Evolutionary conservation across 2,888 invertebrate genomes (phyloP).

Genomic region (Thysanoteuthis rhombus): DNA sequence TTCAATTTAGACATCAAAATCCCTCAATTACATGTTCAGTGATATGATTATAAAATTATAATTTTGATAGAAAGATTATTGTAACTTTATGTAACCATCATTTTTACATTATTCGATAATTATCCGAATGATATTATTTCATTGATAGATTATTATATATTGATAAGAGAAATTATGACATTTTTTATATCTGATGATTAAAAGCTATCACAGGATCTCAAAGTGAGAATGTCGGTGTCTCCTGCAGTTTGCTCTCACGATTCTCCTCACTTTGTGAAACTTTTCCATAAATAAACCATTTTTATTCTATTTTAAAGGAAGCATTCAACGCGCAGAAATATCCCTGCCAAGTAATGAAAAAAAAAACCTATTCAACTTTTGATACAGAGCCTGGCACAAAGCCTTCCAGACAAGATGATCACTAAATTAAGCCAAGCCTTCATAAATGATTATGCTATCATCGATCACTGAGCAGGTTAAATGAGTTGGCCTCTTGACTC

Average conservation of each 20-base stretch:
- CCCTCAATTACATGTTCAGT: too few relatives aligned
- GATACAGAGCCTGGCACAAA: not conserved
- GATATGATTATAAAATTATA: too few relatives aligned
- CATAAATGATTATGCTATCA: not conserved
- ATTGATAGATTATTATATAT: too few relatives aligned
- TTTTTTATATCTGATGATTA: too few relatives aligned
- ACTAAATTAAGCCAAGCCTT: not conserved
- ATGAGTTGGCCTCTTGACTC: not conserved
- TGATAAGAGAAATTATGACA: too few relatives aligned
- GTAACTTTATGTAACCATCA: too few relatives aligned
- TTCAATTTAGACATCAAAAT: too few relatives aligned
- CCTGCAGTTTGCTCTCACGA: too few relatives aligned
- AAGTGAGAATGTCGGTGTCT: too few relatives aligned
- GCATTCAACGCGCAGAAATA: not conserved
- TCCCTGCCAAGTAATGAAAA: not conserved
- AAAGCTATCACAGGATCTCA: not conserved
- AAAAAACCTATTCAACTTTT: not conserved
- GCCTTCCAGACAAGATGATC: not conserved
- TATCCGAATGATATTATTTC: too few relatives aligned
- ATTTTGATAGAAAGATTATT: too few relatives aligned
- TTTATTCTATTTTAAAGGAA: not conserved
- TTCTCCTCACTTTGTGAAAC: not conserved
- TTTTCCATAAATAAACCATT: not conserved
- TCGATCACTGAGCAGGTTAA: not conserved
- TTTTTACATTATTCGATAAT: too few relatives aligned